Evolutionary conservation across 1,140 invertebrate species (phyloP).

Genomic region (Ceratosolen fusciceps): DNA sequence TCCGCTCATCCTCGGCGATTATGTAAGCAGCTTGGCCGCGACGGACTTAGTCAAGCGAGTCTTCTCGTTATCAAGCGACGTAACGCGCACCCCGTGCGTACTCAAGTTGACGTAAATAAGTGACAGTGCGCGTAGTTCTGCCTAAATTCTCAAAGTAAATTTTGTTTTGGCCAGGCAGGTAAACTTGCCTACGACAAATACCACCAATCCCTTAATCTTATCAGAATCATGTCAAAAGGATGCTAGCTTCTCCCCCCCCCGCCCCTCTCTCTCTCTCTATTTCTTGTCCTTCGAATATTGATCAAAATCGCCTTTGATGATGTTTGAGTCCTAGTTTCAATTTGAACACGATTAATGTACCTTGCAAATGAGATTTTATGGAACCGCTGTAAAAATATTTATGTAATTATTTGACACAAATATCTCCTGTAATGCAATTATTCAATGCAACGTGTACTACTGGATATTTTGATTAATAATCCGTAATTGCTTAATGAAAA

Average conservation of each 20-base stretch:
- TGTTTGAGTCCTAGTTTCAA: background rate
- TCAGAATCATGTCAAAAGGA: conserved; percentile 15
- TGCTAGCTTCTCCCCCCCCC: background rate
- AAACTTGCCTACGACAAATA: conserved; percentile 24
- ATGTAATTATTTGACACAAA: too few species aligned
- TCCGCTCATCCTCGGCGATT: too few species aligned
- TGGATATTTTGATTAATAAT: too few species aligned
- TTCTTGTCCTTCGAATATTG: background rate
- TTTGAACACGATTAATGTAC: background rate
- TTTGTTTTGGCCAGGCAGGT: conserved; percentile 17
- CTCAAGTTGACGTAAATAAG: background rate
- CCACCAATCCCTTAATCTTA: conserved; percentile 30
- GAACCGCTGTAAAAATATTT: too few species aligned
- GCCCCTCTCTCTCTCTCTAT: background rate
- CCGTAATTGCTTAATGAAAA: too few species aligned
- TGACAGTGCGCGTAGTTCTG: background rate
- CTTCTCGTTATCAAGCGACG: background rate
- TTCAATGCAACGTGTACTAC: too few species aligned
- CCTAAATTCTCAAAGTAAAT: conserved; percentile 40
- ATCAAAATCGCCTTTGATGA: conserved; percentile 32
- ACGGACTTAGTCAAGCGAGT: background rate
- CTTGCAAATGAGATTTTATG: background rate
- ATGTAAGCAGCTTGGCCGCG: background rate
- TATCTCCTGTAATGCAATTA: too few species aligned
- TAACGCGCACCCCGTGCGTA: background rate